Percentiles rank a stretch among this genome's conserved stretches.
These are phyloP conservation scores for Ecliptopera silaceata DNA, from an alignment of 2,888 invertebrate species.

Conservation along the genomic window DNA sequence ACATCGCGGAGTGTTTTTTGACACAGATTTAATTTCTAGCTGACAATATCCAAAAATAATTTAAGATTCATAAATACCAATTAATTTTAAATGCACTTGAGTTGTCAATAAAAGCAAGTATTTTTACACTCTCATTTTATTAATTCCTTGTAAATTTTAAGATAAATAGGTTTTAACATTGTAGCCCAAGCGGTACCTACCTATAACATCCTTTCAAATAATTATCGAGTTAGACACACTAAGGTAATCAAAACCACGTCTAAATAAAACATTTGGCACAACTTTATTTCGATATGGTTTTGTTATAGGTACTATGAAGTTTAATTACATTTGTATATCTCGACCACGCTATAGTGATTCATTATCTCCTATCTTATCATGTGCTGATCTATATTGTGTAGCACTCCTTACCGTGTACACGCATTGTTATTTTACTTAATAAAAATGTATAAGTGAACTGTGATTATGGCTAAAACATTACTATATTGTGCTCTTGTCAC, in stretches of 20 bases:
- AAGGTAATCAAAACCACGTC: too few relatives aligned
- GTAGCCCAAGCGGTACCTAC: background rate
- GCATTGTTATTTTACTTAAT: slow-evolving; percentile 42
- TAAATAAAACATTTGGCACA: too few relatives aligned
- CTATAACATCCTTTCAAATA: too few relatives aligned
- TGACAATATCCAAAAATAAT: background rate
- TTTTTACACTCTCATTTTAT: slow-evolving; percentile 22
- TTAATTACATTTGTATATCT: slow-evolving; percentile 27
- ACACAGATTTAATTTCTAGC: too few relatives aligned
- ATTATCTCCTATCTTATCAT: slow-evolving; percentile 69
- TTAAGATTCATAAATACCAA: background rate
- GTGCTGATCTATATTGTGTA: slow-evolving; percentile 54
- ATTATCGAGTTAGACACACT: too few relatives aligned
- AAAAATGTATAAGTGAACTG: slow-evolving; percentile 40
- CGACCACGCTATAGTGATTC: slow-evolving; percentile 50
- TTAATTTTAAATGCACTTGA: slow-evolving; percentile 2
- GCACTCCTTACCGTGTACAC: slow-evolving; percentile 47
- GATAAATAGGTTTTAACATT: background rate
- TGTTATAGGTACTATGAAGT: background rate
- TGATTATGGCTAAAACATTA: slow-evolving; percentile 43
- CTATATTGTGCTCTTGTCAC: slow-evolving; percentile 15
- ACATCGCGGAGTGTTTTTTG: too few relatives aligned
- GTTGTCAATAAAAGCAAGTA: slow-evolving; percentile 30
- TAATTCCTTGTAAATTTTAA: background rate
- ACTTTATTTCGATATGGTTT: too few relatives aligned